Evolutionary conservation across 2,113 vertebrate genomes (phyloP).

Genomic region (Dunckerocampus dactyliophorus): DNA sequence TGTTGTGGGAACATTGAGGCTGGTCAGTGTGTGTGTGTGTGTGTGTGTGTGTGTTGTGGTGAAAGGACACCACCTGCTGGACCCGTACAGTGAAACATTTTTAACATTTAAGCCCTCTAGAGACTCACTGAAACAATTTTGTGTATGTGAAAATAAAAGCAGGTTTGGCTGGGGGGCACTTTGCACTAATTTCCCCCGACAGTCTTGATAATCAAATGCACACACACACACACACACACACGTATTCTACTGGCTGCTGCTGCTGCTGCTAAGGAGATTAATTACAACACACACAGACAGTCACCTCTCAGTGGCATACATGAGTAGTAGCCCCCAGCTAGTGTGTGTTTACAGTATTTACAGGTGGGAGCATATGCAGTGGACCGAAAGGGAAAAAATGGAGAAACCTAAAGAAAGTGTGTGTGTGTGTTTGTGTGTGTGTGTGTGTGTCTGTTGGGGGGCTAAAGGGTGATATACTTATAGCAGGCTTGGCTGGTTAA

Average conservation of each 20-base stretch:
- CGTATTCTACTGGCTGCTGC: constrained; percentile 54
- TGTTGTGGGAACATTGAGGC: not conserved
- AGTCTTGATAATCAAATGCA: constrained; percentile 55
- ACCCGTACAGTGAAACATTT: constrained; percentile 64
- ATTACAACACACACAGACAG: constrained; percentile 60
- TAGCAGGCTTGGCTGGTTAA: constrained; percentile 67
- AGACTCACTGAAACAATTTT: constrained; percentile 1
- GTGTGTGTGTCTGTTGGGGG: constrained; percentile 8
- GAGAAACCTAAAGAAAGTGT: not conserved
- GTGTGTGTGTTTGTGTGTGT: constrained; percentile 2
- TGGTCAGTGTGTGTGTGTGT: not conserved
- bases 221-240: constrained; percentile 38
- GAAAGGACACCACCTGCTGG: constrained; percentile 91
- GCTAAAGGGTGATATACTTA: constrained; percentile 37
- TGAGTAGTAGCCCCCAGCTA: constrained; percentile 63
- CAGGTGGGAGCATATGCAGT: constrained; percentile 47
- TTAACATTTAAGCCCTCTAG: constrained; percentile 31
- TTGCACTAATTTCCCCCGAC: constrained; percentile 68
- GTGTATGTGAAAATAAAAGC: constrained; percentile 33
- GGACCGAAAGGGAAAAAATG: not conserved
- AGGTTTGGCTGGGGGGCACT: constrained; percentile 60
- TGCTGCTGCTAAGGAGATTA: constrained; percentile 54
- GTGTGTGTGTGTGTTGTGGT: constrained; percentile 32
- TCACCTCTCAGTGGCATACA: constrained; percentile 50
- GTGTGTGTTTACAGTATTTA: constrained; percentile 62